Percentiles rank a stretch among this genome's conserved stretches.
These are phyloP conservation scores for human (Homo sapiens) DNA, from an alignment of 2,113 vertebrate genomes.

Conservation along the genomic window DNA sequence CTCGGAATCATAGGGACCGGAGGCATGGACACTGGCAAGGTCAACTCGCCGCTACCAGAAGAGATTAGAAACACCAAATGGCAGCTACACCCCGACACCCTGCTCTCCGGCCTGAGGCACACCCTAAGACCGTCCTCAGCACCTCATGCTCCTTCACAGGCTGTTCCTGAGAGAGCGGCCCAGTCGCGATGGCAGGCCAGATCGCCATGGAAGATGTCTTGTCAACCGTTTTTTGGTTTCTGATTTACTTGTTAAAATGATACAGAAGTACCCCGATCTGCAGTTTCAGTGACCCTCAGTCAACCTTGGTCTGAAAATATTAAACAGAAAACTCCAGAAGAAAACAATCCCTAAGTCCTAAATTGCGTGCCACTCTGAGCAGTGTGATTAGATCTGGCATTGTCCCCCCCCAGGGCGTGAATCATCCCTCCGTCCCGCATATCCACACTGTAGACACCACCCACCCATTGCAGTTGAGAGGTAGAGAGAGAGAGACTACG, in stretches of 20 bases:
- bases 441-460: not conserved
- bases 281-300: not conserved
- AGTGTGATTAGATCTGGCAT: not conserved
- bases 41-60: rapidly evolving
- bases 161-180: rapidly evolving
- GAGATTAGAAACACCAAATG: rapidly evolving
- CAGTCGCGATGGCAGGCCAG: rapidly evolving
- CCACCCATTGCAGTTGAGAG: not conserved
- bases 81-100: rapidly evolving
- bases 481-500: not conserved
- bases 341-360: not conserved
- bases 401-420: not conserved
- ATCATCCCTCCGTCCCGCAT: not conserved
- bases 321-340: not conserved
- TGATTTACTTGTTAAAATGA: not conserved
- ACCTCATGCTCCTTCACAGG: too few relatives aligned
- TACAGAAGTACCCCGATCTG: not conserved
- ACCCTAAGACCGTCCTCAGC: rapidly evolving
- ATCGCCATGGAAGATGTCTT: rapidly evolving
- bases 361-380: not conserved
- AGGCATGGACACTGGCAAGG: rapidly evolving
- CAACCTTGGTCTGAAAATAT: not conserved
- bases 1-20: not conserved
- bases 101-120: rapidly evolving
- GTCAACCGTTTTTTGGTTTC: rapidly evolving